Percentiles rank a stretch among this genome's conserved stretches.
Conservation (phyloP, 2,113 vertebrate species). For the Zonotrichia leucophrys region DNA sequence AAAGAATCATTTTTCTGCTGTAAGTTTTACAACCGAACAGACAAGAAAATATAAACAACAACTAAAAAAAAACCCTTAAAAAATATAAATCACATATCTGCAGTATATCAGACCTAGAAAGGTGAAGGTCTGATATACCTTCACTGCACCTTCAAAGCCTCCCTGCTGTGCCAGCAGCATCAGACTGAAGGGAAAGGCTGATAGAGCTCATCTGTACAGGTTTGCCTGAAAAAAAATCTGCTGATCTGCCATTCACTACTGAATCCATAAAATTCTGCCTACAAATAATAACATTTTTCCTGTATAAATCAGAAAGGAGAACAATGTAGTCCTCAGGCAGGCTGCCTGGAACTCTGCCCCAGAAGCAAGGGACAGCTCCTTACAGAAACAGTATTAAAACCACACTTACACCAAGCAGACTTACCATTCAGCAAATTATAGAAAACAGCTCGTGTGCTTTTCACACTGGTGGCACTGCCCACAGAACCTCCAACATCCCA, state of each 20-base stretch:
- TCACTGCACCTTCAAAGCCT: neutral
- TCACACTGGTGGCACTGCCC: constrained; percentile 91
- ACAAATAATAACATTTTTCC: rapidly evolving
- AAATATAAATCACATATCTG: neutral
- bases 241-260: neutral
- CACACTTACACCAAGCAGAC: neutral
- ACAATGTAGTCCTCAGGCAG: neutral
- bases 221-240: neutral
- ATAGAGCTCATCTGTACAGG: neutral
- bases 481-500: constrained; percentile 98
- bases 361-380: neutral
- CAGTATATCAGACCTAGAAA: neutral
- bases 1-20: neutral
- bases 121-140: neutral
- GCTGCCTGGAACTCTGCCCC: neutral
- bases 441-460: constrained; percentile 96
- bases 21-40: neutral
- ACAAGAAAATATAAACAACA: neutral
- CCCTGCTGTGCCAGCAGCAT: neutral
- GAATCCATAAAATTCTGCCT: neutral
- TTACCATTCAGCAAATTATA: constrained; percentile 96
- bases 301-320: neutral
- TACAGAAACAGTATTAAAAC: neutral
- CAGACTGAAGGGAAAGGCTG: neutral
- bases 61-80: neutral